Evolutionary conservation across 1,140 invertebrate species (phyloP).

Genomic region (Drosophila guanche): DNA sequence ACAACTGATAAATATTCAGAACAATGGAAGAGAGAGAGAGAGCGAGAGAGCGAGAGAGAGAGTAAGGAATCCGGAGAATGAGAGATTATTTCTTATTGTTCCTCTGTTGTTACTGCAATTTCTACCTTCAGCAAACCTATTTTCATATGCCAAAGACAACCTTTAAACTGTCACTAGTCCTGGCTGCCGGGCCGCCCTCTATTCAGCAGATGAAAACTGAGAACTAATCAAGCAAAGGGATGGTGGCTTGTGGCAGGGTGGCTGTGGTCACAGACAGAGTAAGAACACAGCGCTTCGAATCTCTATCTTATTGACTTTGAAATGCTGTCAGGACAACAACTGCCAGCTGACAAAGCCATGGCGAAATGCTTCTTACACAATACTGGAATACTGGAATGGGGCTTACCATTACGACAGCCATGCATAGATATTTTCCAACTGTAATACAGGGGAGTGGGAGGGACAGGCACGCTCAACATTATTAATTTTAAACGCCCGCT

Average conservation of each 20-base stretch:
- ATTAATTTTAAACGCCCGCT: conserved; percentile 80
- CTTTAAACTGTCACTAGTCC: too few relatives aligned
- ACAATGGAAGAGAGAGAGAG: too few relatives aligned
- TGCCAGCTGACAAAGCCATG: conserved; percentile 15
- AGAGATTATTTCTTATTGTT: too few relatives aligned
- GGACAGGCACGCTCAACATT: conserved; percentile 55
- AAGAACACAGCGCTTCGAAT: too few relatives aligned
- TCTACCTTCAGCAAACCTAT: too few relatives aligned
- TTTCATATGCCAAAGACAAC: too few relatives aligned
- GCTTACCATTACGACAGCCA: conserved; percentile 9
- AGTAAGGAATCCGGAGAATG: too few relatives aligned
- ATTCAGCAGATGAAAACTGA: neutral
- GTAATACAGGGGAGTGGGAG: conserved; percentile 15
- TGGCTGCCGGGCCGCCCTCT: too few relatives aligned
- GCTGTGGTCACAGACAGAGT: conserved; percentile 4
- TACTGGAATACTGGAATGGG: conserved; percentile 22
- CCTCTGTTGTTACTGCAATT: too few relatives aligned
- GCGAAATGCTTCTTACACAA: conserved; percentile 6
- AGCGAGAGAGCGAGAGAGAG: too few relatives aligned
- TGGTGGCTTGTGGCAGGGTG: too few relatives aligned
- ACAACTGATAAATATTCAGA: conserved; percentile 36
- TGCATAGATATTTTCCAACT: conserved; percentile 43
- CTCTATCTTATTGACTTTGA: too few relatives aligned
- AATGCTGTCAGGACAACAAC: conserved; percentile 1
- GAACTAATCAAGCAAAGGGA: conserved; percentile 22